phyloP scores from a whole-genome alignment of 1,140 invertebrate genomes.

The Scylla paramamosain region DNA sequence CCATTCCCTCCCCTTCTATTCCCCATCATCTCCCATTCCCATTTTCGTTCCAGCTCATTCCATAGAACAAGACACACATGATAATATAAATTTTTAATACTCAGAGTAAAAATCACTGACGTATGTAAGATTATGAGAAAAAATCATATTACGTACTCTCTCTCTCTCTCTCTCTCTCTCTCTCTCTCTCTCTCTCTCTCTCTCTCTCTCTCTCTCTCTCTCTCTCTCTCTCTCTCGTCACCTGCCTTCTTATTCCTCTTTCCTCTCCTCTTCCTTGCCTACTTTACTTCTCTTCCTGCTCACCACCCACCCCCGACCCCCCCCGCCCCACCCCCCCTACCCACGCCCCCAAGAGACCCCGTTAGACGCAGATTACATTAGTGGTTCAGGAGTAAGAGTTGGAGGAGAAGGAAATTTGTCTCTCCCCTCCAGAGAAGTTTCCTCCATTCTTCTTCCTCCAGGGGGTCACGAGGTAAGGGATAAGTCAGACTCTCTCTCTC shows the following conservation, averaged over 20 bases:
- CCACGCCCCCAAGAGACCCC: not conserved
- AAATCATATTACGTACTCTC: not conserved
- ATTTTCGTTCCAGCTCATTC: too few species aligned
- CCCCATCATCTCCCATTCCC: too few species aligned
- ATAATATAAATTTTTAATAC: too few species aligned
- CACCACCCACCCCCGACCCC: not conserved
- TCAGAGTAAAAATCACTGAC: too few species aligned
- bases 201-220: slow-evolving; percentile 26
- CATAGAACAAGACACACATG: too few species aligned
- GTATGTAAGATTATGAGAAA: too few species aligned
- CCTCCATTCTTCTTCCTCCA: too few species aligned
- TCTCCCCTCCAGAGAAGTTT: too few species aligned
- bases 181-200: not conserved
- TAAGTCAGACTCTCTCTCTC: not conserved
- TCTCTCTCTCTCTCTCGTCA: slow-evolving; percentile 22
- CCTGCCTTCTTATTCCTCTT: not conserved
- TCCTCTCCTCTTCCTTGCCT: not conserved
- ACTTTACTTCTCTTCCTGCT: not conserved
- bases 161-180: slow-evolving; percentile 27
- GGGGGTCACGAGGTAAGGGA: too few species aligned
- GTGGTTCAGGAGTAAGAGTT: not conserved
- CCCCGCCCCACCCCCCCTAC: too few species aligned
- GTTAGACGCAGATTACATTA: too few species aligned
- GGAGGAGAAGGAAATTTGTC: not conserved
- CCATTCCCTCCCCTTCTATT: too few species aligned